Percentiles rank a stretch among this genome's conserved stretches.
Evolutionary conservation across 1,140 invertebrate genomes (phyloP).

Genomic region (Cepaea nemoralis): DNA sequence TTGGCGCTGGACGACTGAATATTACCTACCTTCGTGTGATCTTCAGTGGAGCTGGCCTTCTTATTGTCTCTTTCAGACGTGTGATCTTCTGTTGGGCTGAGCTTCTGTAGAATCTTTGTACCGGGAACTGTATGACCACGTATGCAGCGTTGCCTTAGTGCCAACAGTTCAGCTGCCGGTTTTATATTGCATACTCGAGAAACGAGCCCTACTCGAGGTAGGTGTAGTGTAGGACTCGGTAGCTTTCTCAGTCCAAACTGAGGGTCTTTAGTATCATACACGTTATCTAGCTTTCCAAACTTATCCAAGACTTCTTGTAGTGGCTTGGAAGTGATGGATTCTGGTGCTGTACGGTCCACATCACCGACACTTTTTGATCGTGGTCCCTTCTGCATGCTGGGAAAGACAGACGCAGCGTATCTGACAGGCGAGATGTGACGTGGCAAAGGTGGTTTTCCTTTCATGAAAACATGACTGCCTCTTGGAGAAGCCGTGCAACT

Average conservation of each 20-base stretch:
- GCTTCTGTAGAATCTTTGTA: slow-evolving; percentile 59
- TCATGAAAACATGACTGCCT: slow-evolving; percentile 21
- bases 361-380: slow-evolving; percentile 47
- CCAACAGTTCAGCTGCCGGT: slow-evolving; percentile 64
- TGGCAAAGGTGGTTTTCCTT: slow-evolving; percentile 46
- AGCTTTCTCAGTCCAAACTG: slow-evolving; percentile 45
- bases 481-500: slow-evolving; percentile 36
- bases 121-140: slow-evolving; percentile 63
- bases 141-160: slow-evolving; percentile 64
- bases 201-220: slow-evolving; percentile 49
- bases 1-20: too few relatives aligned
- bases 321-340: neutral
- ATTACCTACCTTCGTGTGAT: too few relatives aligned
- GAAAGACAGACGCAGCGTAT: slow-evolving; percentile 37
- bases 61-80: neutral
- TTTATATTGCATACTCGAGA: slow-evolving; percentile 52
- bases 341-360: slow-evolving; percentile 7
- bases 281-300: slow-evolving; percentile 42
- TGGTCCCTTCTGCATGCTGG: neutral
- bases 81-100: slow-evolving; percentile 49
- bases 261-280: slow-evolving; percentile 43
- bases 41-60: neutral
- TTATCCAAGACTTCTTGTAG: slow-evolving; percentile 35
- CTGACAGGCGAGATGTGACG: slow-evolving; percentile 37
- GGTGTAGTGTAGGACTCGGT: slow-evolving; percentile 48